Base-by-base conservation (phyloP, 2,797 vertebrate species). In the Paguma larvata region DNA sequence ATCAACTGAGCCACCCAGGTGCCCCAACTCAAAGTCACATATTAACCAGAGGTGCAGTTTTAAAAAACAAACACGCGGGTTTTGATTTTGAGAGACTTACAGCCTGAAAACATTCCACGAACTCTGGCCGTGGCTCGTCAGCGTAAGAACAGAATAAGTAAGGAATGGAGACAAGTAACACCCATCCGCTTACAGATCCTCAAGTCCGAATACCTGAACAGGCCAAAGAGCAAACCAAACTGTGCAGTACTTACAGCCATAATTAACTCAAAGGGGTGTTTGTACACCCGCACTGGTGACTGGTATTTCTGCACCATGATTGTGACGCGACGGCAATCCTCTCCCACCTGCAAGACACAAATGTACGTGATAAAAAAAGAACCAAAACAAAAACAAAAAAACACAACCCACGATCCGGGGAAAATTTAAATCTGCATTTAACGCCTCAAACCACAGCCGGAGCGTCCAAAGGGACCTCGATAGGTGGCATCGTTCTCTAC, bases 261-360 rank as follows among this genome's bases (percentile, higher is more conserved):
- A 96, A 99, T 99, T 70, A 99, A 97, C 97, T 99, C 99, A 98
- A 99, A 99, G 15, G 99, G 99, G 95, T 99, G 98, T 90, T 99
- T 99, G 98, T 99, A 99, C 98, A 99, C 99, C 99, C 99, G 98
- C 3, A 99, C 99, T 0, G 99, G 99, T 27, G 99, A 99, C 96
- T 99, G 99, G 98, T 99, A 99, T 96, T 99, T 99, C 97, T 99
- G 99, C 98, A 99, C 99, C 99, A 99, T 99, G 96, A 97, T 93
- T 98, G 98, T 86, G 78, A 90, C 72, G 67, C 6, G 68, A 72
- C 18, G 95, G 98, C 84, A 72, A 94, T 94, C 96, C 83, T 98
- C 90, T 98, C 94, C 97, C 95, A 98, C 98, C 98, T 99, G 98
- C 82, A 98, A 98, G 97, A 98, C 62, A 98, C 63, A 97, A 70